These are phyloP conservation scores for Thaumetopoea pityocampa DNA, from an alignment of 1,140 invertebrate genomes.

Conservation along the genomic window DNA sequence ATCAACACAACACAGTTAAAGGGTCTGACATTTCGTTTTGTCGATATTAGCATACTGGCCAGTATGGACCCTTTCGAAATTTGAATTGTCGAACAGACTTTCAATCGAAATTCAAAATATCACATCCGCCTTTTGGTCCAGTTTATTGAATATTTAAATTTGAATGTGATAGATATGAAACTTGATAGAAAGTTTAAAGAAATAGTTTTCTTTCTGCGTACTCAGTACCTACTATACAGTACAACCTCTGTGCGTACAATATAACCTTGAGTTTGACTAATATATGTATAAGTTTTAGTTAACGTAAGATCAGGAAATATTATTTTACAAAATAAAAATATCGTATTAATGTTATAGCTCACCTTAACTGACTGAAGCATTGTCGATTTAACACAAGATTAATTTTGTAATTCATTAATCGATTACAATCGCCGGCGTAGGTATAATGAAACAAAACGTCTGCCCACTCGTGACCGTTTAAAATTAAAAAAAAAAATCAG, in stretches of 20 bases:
- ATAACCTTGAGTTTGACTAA: too few species aligned
- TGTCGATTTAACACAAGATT: constrained; percentile 6
- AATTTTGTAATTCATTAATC: constrained; percentile 11
- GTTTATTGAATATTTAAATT: too few species aligned
- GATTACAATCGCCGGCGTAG: constrained; percentile 19
- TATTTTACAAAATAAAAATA: too few species aligned
- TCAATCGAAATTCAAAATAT: constrained; percentile 27
- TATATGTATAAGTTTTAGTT: too few species aligned
- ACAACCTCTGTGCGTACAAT: too few species aligned
- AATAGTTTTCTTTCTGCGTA: too few species aligned
- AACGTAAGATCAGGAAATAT: too few species aligned
- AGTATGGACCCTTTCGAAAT: constrained; percentile 33
- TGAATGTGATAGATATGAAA: too few species aligned
- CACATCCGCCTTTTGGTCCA: too few species aligned
- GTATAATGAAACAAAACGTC: constrained; percentile 43
- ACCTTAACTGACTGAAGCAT: too few species aligned
- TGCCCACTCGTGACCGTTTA: constrained; percentile 42
- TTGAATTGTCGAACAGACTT: constrained; percentile 37
- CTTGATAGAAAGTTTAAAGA: too few species aligned
- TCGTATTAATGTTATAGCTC: constrained; percentile 6
- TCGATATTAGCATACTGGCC: constrained; percentile 63
- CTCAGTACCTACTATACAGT: too few species aligned
- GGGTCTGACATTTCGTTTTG: constrained; percentile 56
- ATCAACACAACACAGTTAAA: constrained; percentile 51
- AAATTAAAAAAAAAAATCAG: constrained; percentile 47